A percentile compares a stretch with the other conserved stretches of the same genome.
These are phyloP conservation scores for Portevinia maculata DNA, from an alignment of 2,888 invertebrate genomes.

Conservation along the genomic window DNA sequence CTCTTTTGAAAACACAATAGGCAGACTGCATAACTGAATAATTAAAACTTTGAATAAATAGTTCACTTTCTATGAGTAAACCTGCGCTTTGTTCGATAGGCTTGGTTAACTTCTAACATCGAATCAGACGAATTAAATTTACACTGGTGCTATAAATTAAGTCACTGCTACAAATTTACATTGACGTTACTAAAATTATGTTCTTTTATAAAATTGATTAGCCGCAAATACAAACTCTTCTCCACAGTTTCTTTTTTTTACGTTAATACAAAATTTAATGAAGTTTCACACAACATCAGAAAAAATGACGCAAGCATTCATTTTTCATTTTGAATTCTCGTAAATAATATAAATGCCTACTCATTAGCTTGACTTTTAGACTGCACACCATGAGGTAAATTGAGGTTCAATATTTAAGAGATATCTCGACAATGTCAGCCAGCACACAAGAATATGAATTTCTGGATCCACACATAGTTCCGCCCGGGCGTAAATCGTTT, in stretches of 20 bases:
- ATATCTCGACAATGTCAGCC: slow-evolving; percentile 9
- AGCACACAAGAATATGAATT: slow-evolving; percentile 9
- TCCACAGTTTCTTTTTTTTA: background rate
- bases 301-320: background rate
- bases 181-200: too few species aligned
- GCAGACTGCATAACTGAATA: slow-evolving; percentile 5
- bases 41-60: slow-evolving; percentile 53
- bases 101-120: slow-evolving; percentile 41
- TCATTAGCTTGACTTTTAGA: slow-evolving; percentile 77
- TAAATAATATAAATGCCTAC: slow-evolving; percentile 57
- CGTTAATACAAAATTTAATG: background rate
- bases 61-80: slow-evolving; percentile 23
- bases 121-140: slow-evolving; percentile 22
- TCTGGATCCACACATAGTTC: too few species aligned
- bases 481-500: background rate
- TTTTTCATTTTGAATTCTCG: slow-evolving; percentile 1
- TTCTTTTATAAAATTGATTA: too few species aligned
- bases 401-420: slow-evolving; percentile 62
- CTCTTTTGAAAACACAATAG: too few species aligned
- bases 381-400: slow-evolving; percentile 78
- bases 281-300: background rate
- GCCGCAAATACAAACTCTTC: background rate
- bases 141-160: slow-evolving; percentile 40
- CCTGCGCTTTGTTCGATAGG: slow-evolving; percentile 32
- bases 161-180: slow-evolving; percentile 5